A percentile compares a stretch with the other conserved stretches of the same genome.
These are phyloP conservation scores for Carcina quercana DNA, from an alignment of 2,888 invertebrate species.

Conservation along the genomic window DNA sequence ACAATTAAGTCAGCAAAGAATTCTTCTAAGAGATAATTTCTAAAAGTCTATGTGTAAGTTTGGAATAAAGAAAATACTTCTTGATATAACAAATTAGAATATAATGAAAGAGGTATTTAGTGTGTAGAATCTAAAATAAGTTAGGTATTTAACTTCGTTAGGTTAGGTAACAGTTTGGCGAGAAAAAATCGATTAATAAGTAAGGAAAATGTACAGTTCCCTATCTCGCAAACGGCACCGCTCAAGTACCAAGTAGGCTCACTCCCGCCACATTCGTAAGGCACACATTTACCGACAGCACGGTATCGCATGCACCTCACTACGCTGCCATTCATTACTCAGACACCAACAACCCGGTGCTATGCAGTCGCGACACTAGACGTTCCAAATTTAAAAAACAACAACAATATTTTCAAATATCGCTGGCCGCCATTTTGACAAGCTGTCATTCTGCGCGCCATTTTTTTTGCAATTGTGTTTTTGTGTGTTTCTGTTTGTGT, in stretches of 20 bases:
- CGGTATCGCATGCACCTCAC: slow-evolving; percentile 58
- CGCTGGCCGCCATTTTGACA: slow-evolving; percentile 21
- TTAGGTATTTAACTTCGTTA: no score
- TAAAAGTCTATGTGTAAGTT: no score
- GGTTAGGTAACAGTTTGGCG: no score
- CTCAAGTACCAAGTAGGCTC: slow-evolving; percentile 47
- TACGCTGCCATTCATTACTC: slow-evolving; percentile 63
- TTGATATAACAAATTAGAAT: no score
- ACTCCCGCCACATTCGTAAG: slow-evolving; percentile 49
- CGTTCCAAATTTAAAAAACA: slow-evolving; percentile 32
- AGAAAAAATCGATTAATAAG: no score
- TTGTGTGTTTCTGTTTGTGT: slow-evolving; percentile 22
- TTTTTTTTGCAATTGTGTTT: slow-evolving; percentile 29
- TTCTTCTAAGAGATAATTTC: no score
- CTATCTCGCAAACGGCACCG: no score
- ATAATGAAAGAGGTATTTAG: no score
- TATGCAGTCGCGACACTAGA: slow-evolving; percentile 57
- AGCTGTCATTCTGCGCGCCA: slow-evolving; percentile 39
- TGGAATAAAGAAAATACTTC: no score
- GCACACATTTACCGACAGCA: slow-evolving; percentile 67
- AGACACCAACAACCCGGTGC: slow-evolving; percentile 43
- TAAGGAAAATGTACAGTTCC: no score
- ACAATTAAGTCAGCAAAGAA: no score
- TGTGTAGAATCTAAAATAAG: no score
- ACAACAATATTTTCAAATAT: slow-evolving; percentile 16